Evolutionary conservation across 2,113 vertebrate species (phyloP), one percentile per base, ranked within the genome.

Genomic region (Nyctereutes procyonoides): DNA sequence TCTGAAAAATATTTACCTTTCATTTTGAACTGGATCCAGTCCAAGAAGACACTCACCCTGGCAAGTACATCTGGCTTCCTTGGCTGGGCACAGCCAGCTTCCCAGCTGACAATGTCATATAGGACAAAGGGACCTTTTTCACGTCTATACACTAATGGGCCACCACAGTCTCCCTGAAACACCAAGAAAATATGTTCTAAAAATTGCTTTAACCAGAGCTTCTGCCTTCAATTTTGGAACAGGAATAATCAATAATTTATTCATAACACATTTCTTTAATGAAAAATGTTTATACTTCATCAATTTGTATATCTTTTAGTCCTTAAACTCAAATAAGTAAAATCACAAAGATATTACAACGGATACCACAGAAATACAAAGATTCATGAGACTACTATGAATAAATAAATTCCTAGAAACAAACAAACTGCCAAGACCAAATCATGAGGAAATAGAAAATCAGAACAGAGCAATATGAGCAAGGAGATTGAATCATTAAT

Each of bases 101-200:
- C 88, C 93, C 77, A 95, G 15, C 95, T 98, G 85, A 93, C 69
- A 51, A 67, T 10, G 26, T 90, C 73, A 0, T 89, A 26, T 71
- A 95, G 69, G n/a, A 77, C 32, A 93, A 98, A 97, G 8, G 6
- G 28, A 28, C 32, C 71, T 1, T 92, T 88, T 32, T 58, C 55
- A 58, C 15, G 30, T 15, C 11, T 80, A 51, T 95, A 98, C 76
- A 97, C 77, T 38, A 98, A 81, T 3, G 74, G 87, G 3, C 94
- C 83, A 69, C 80, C 88, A 86, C 92, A 98, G 94, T 96, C 80
- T 63, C 94, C 95, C 91, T 93, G 76, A 79, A 87, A 95, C 30
- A 87, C 15, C 85, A 86, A 81, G 30, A 60, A 89, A 92, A 81
- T 51, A 20, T 28, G 38, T 58, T 76, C 28, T 32, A 89, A 22